Percentiles rank a stretch among this genome's conserved stretches.
phyloP scores from a whole-genome alignment of 2,113 vertebrate genomes.

The Empidonax traillii region DNA sequence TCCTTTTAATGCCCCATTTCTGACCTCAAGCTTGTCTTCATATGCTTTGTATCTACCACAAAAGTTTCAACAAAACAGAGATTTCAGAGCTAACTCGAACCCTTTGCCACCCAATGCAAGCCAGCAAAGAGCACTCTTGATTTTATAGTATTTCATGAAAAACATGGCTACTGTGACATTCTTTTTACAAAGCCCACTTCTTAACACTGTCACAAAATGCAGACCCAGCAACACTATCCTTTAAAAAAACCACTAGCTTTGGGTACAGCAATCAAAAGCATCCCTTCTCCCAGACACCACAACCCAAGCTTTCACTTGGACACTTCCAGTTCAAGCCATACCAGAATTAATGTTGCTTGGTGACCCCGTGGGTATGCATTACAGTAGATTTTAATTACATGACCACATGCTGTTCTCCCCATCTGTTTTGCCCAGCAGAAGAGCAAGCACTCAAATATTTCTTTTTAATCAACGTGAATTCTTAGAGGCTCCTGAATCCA shows the following conservation, averaged over 20 bases:
- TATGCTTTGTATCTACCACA: neutral
- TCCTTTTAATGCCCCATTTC: neutral
- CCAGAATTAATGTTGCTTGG: neutral
- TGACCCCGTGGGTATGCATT: neutral
- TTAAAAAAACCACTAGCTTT: neutral
- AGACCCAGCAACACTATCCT: neutral
- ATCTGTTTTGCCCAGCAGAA: conserved; percentile 40
- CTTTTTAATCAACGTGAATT: conserved; percentile 24
- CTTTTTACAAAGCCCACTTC: neutral
- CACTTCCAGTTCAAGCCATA: neutral
- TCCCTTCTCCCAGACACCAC: neutral
- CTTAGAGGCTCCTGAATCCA: neutral
- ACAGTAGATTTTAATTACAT: conserved; percentile 33
- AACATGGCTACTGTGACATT: neutral
- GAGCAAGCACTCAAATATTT: neutral
- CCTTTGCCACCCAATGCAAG: neutral
- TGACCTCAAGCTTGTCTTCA: neutral
- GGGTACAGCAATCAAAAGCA: neutral
- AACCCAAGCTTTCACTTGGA: neutral
- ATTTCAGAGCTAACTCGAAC: neutral
- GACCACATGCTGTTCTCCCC: conserved; percentile 21
- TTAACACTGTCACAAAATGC: neutral
- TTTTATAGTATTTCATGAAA: neutral
- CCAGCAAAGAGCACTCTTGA: neutral
- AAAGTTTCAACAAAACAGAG: neutral